Base-by-base conservation (phyloP, 2,113 vertebrate species). In the Corythoichthys haematopterus region DNA sequence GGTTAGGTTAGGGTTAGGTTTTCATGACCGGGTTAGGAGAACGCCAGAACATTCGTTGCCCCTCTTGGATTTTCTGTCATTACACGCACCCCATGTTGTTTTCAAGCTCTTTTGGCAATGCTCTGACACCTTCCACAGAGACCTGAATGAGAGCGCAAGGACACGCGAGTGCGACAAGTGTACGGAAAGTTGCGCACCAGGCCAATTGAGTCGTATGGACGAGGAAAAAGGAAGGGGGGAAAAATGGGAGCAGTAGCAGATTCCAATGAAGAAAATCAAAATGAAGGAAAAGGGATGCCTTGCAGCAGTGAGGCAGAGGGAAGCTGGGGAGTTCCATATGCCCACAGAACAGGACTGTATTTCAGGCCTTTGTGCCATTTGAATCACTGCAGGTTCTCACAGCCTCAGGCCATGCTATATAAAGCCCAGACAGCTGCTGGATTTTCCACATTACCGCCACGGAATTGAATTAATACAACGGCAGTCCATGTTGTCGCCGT, bases 361-460 rank as follows among this genome's bases (percentile, higher is more conserved):
- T 62, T 62, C 20, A 62, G 20, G 75, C 74, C 65, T 83, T 78
- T 80, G 78, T 85, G 77, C 81, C 79, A 80, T 85, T 82, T 72
- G 77, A 84, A 84, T 81, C 79, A 79, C 82, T 67, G 72, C 82
- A 81, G 84, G 87, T 82, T 82, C 66, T 75, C 68, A 66, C 45
- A 74, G 85, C 86, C 85, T 58, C 4, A 8, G 80, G 86, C 72
- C 79, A 56, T 80, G 69, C 86, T 80, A 79, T 81, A 80, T 76
- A 84, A 84, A 85, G 79, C 84, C 68, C 75, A 73, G 72, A 84
- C 84, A 89, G 86, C 78, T 89, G 87, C 80, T 80, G 81, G 76
- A 87, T 85, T 84, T 84, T 85, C 79, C 81, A 79, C 82, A 74
- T 81, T 78, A 74, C 85, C 74, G 77, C 79, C 68, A 72, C 72